phyloP scores from a whole-genome alignment of 2,797 vertebrate species.

The Oceanodroma leucorhoa region DNA sequence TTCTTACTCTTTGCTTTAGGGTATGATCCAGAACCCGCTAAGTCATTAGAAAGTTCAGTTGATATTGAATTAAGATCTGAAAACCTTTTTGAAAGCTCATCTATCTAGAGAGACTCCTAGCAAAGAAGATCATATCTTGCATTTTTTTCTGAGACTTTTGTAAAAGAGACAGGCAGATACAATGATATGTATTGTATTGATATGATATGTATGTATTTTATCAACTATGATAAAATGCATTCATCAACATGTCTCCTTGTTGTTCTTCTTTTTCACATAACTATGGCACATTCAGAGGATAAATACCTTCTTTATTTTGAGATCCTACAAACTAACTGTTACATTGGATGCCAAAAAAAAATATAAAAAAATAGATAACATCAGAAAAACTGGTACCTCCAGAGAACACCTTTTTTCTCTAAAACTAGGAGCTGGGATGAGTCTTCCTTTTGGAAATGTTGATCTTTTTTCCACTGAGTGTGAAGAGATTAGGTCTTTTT shows the following conservation, averaged over 20 bases:
- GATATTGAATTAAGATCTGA: not conserved
- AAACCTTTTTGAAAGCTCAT: not conserved
- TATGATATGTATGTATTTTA: not conserved
- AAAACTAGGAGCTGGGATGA: not conserved
- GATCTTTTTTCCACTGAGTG: not conserved
- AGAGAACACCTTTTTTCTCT: not conserved
- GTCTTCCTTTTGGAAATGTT: not conserved
- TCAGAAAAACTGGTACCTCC: not conserved
- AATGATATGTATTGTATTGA: not conserved
- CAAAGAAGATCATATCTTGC: not conserved
- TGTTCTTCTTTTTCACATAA: not conserved
- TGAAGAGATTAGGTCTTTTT: not conserved
- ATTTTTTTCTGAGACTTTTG: not conserved
- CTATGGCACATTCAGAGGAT: not conserved
- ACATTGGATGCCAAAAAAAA: not conserved
- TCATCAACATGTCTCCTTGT: not conserved
- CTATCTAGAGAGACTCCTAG: not conserved
- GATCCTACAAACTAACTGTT: not conserved
- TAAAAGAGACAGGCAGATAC: not conserved
- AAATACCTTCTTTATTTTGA: not conserved
- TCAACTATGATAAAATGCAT: not conserved
- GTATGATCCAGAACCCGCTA: not conserved
- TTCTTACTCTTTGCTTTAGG: not conserved
- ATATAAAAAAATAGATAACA: not conserved
- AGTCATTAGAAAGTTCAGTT: not conserved